A percentile compares a stretch with the other conserved stretches of the same genome.
These are phyloP conservation scores for Seriola dumerili DNA, from an alignment of 2,113 vertebrate species.

Conservation along the genomic window DNA sequence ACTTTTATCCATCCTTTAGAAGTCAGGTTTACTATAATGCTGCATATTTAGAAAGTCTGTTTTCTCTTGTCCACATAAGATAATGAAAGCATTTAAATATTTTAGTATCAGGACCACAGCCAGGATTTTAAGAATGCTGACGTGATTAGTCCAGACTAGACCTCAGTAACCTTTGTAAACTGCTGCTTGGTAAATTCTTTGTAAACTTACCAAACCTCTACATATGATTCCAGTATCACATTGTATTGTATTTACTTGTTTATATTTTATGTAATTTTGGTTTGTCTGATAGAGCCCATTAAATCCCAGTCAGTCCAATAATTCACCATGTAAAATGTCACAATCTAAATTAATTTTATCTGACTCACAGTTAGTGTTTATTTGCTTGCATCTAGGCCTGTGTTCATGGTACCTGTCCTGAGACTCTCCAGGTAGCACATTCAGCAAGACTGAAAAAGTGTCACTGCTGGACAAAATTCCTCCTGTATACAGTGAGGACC, in stretches of 20 bases:
- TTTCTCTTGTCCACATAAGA: neutral
- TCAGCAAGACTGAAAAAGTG: constrained; percentile 5
- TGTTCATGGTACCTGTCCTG: constrained; percentile 3
- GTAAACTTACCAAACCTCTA: neutral
- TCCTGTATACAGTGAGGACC: neutral
- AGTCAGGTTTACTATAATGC: neutral
- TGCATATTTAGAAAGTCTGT: neutral
- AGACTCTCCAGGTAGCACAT: neutral
- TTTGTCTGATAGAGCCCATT: neutral
- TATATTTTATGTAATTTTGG: neutral
- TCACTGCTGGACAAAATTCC: neutral
- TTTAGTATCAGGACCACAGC: neutral
- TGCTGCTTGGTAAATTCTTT: constrained; percentile 1
- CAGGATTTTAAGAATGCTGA: neutral
- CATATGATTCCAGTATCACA: neutral
- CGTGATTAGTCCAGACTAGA: neutral
- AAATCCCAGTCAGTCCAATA: neutral
- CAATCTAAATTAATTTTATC: neutral
- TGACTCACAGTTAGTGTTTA: neutral
- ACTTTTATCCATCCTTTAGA: neutral
- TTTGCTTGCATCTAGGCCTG: neutral
- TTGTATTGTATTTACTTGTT: neutral
- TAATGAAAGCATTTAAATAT: neutral
- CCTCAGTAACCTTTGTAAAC: neutral
- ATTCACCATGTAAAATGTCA: neutral